Base-by-base conservation (phyloP, 2,888 invertebrate species). In the Yponomeuta sedellus region DNA sequence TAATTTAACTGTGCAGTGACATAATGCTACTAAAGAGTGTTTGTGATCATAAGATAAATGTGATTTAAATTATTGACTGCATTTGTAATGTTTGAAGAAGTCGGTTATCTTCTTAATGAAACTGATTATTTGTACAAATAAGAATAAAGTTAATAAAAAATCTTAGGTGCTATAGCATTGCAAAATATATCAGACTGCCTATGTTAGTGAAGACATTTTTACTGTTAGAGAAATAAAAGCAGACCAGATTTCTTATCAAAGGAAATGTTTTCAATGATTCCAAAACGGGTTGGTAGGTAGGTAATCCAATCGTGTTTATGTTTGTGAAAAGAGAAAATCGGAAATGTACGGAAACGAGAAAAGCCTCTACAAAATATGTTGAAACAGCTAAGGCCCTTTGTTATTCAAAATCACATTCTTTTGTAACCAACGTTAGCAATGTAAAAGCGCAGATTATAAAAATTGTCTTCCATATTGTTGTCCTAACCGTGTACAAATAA, bases 271-370 rank as follows among this genome's bases (percentile, higher is more conserved):
- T 52, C 44, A 52, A 16, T 16, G 63, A 63, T n/a, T 20, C 22
- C 44, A 28, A 63, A 63, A 63, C 40, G 19, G 12, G 6, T 19
- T 19, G 34, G 19, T 39, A 62, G 39, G 61, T 28, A 40, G 44
- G 8, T 63, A 22, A 63, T 63, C 20, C n/a, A 16, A 68, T 77
- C 79, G 85, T 87, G 85, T 87, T 82, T 74, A 74, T 90, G 90
- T 89, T 91, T 87, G 84, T 89, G 91, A 91, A 91, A 91, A 91
- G 91, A 91, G 91, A 90, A 86, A 84, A 81, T 79, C 72, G 76
- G 73, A 67, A 72, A 76, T 73, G 73, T 71, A 76, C 74, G 62
- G 66, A 71, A 70, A 67, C 20, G 66, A 67, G 65, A 73, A 80
- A 78, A 76, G 64, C 65, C 64, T 58, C 64, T 68, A 56, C 44